Evolutionary conservation across 2,797 vertebrate genomes (phyloP).

Genomic region (Characodon lateralis): DNA sequence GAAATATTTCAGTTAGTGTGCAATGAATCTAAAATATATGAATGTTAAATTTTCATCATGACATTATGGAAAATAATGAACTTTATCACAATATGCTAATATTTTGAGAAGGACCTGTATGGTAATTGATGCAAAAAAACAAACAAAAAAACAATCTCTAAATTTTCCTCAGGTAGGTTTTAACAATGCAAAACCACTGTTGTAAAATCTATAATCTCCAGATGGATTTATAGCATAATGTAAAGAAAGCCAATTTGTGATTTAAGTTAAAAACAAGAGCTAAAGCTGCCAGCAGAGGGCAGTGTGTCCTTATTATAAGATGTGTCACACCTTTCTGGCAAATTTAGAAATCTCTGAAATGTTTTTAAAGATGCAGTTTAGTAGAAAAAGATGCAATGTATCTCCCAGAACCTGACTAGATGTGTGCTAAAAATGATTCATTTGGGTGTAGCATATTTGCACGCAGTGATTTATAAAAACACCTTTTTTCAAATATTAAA

Average conservation of each 20-base stretch:
- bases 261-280: neutral
- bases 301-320: slow-evolving; percentile 12
- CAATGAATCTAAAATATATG: no score
- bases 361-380: neutral
- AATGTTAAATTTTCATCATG: no score
- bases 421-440: neutral
- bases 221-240: neutral
- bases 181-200: neutral
- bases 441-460: neutral
- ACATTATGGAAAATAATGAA: no score
- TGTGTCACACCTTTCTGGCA: neutral
- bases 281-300: slow-evolving; percentile 55
- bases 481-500: neutral
- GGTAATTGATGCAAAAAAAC: neutral
- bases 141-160: neutral
- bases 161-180: neutral
- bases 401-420: neutral
- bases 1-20: no score
- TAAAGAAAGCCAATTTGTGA: neutral
- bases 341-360: neutral
- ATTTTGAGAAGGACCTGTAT: no score
- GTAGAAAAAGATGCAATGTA: neutral
- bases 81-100: no score
- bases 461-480: neutral
- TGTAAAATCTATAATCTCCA: neutral